phyloP scores from a whole-genome alignment of 2,113 vertebrate genomes.

The Manacus vitellinus region DNA sequence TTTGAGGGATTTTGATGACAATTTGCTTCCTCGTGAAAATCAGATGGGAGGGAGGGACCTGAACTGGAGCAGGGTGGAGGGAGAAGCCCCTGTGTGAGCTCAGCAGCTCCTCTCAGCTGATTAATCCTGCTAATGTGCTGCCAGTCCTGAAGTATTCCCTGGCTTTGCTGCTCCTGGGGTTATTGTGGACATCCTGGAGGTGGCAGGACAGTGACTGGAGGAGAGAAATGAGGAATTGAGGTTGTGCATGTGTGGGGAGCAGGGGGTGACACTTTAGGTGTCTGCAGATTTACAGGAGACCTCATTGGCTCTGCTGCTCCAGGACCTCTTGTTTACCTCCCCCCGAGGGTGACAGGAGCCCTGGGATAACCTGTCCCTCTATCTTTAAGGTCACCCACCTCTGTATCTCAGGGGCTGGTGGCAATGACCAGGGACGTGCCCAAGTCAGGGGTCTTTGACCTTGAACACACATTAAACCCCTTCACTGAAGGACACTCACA shows the following conservation, averaged over 20 bases:
- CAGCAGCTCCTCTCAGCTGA: background rate
- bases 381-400: slow-evolving; percentile 17
- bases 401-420: background rate
- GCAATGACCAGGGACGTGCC: background rate
- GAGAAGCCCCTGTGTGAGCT: background rate
- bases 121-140: fast-evolving
- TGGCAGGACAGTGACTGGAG: background rate
- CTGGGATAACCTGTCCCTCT: background rate
- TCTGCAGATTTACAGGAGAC: background rate
- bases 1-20: background rate
- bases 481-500: fast-evolving
- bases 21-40: background rate
- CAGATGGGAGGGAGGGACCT: background rate
- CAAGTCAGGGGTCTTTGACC: slow-evolving; percentile 1
- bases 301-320: background rate
- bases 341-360: background rate
- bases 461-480: background rate
- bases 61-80: fast-evolving
- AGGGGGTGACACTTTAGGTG: background rate
- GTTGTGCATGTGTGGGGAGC: background rate
- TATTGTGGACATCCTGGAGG: background rate
- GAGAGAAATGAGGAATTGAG: background rate
- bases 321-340: background rate
- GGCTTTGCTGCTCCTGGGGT: background rate
- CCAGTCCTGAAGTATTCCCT: background rate